Evolutionary conservation across 2,113 vertebrate genomes (phyloP), one percentile per base, ranked within the genome.

Genomic region (Sorex fumeus): DNA sequence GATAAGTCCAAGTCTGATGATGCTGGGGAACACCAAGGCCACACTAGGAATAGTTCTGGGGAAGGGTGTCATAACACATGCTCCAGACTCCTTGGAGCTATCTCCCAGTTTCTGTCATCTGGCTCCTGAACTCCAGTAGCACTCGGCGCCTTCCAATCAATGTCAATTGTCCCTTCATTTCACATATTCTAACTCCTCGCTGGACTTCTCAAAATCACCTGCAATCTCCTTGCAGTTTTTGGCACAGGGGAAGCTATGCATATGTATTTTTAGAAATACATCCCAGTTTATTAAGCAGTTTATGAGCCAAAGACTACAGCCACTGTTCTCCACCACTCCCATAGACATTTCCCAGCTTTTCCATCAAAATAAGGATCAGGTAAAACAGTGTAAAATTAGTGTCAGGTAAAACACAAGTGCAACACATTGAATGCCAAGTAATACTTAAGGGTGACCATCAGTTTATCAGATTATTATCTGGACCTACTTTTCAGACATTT

Each of bases 161-260:
- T 36, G 19, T 60, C 34, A 50, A 34, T 45, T 81, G 43, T 7
- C 27, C 70, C 70, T 86, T 79, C 9, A 30, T 79, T 70, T 91
- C 40, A 80, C 40, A 81, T 87, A 89, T 89, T 64, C 23, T 69
- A 53, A 87, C 36, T 77, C 74, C 12, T 18, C 50, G 47, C 6
- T 64, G 53, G 4, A 34, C 62, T 57, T 23, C 70, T 78, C 64
- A 32, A 53, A 87, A 91, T 36, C 30, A 87, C 47, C 47, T 64
- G 19, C 25, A n/a, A 47, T 32, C 13, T 80, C 27, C 62, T 81
- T 81, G 19, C 2, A 88, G 19, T 16, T 19, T 88, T 75, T 53
- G 47, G 25, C 21, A 36, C 5, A 77, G 3, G 19, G 57, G 0
- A 7, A 23, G 13, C 53, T 45, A 78, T 23, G 3, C 19, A 36